These are phyloP conservation scores for Rhinogobio ventralis DNA, from an alignment of 2,797 vertebrate species.

Conservation along the genomic window DNA sequence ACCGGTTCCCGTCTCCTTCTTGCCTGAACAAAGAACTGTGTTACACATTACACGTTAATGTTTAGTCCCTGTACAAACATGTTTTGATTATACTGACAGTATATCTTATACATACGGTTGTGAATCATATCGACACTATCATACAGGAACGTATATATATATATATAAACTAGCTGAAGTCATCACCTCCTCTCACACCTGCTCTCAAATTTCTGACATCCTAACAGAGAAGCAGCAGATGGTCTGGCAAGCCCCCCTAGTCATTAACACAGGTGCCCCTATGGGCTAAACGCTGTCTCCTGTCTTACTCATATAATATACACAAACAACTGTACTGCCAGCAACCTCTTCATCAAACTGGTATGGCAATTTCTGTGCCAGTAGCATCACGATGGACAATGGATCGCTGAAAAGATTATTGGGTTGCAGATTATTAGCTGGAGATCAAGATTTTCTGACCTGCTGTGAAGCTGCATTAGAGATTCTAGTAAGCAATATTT, in stretches of 20 bases:
- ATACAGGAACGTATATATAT: neutral
- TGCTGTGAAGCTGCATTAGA: conserved; percentile 23
- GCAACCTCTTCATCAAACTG: neutral
- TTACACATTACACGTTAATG: too few relatives aligned
- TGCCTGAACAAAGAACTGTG: too few relatives aligned
- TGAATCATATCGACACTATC: conserved; percentile 1
- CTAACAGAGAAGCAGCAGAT: conserved; percentile 33
- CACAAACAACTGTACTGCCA: conserved; percentile 22
- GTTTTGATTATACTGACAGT: neutral
- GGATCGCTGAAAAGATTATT: neutral
- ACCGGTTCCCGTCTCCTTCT: too few relatives aligned
- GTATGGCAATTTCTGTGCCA: neutral
- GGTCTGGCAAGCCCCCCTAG: conserved; percentile 30
- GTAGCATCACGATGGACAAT: neutral
- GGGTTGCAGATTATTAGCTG: conserved; percentile 19
- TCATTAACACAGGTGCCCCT: conserved; percentile 41
- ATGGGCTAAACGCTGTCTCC: neutral
- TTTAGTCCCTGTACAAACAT: neutral
- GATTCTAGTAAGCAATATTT: neutral
- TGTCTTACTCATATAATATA: conserved; percentile 4
- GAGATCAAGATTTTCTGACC: neutral
- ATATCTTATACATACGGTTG: neutral
- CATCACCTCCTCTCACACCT: conserved; percentile 4
- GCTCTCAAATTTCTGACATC: conserved; percentile 4
- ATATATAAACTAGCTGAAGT: conserved; percentile 12